These are phyloP conservation scores for Fregetta grallaria DNA, from an alignment of 2,113 vertebrate species.

Conservation along the genomic window DNA sequence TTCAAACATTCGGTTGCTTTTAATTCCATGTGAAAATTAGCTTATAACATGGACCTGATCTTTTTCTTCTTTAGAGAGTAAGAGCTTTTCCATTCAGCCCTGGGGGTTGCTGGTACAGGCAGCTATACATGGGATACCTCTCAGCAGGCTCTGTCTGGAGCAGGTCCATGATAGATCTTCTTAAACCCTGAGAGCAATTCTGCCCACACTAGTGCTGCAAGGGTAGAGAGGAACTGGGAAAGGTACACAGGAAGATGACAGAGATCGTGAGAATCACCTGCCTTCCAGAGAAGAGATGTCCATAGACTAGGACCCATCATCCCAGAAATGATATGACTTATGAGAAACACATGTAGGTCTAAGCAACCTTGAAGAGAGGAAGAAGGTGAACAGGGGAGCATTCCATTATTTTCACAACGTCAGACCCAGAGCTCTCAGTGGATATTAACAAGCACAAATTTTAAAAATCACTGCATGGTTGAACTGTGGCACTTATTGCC, in stretches of 20 bases:
- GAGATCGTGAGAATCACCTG: background rate
- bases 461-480: background rate
- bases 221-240: background rate
- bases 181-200: background rate
- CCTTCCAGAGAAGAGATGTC: background rate
- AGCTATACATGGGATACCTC: background rate
- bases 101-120: background rate
- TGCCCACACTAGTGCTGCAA: background rate
- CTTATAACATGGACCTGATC: background rate
- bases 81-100: background rate
- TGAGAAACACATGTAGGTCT: background rate
- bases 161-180: background rate
- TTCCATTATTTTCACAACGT: background rate
- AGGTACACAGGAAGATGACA: background rate
- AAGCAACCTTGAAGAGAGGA: background rate
- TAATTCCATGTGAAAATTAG: background rate
- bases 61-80: background rate
- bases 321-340: background rate
- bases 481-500: background rate
- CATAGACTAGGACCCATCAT: background rate
- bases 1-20: background rate
- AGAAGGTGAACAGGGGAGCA: background rate
- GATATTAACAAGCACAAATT: background rate
- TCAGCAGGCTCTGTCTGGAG: background rate
- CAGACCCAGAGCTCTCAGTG: background rate